Percentiles rank a stretch among this genome's conserved stretches.
Evolutionary conservation across 2,888 invertebrate species (phyloP).

Genomic region (Norana najaformis): DNA sequence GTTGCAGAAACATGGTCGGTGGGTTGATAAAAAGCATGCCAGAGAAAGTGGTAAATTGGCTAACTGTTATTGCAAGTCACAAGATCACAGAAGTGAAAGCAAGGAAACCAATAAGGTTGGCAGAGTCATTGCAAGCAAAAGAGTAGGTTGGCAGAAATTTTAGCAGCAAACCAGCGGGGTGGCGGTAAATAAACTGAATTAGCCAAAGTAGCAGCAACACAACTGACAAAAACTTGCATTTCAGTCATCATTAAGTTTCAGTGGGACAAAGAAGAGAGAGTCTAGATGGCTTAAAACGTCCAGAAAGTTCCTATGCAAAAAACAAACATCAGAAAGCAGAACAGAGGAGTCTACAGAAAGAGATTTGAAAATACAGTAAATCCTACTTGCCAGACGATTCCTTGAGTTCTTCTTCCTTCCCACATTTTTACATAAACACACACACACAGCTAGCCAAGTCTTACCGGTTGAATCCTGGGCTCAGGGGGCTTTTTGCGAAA

Average conservation of each 20-base stretch:
- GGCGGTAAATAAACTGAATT: not conserved
- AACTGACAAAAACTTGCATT: not conserved
- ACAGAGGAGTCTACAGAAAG: not conserved
- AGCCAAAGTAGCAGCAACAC: not conserved
- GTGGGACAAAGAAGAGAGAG: not conserved
- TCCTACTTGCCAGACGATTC: slow-evolving; percentile 18
- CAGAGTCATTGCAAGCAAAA: not conserved
- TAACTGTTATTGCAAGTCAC: not conserved
- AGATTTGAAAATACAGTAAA: slow-evolving; percentile 17
- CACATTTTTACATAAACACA: slow-evolving; percentile 19
- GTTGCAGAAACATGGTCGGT: not conserved
- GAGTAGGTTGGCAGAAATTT: not conserved
- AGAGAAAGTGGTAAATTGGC: slow-evolving; percentile 4
- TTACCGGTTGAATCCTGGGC: slow-evolving; percentile 20
- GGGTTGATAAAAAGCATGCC: not conserved
- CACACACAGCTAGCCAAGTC: slow-evolving; percentile 23
- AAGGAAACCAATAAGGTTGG: not conserved
- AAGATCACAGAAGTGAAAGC: not conserved
- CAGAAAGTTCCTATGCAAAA: not conserved
- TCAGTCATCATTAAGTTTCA: not conserved
- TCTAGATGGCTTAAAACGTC: not conserved
- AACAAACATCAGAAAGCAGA: not conserved
- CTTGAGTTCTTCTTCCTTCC: slow-evolving; percentile 20
- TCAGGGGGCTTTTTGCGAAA: not conserved
- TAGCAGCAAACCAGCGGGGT: not conserved